Evolutionary conservation across 2,797 vertebrate species (phyloP).

Genomic region (Myripristis jacobus): DNA sequence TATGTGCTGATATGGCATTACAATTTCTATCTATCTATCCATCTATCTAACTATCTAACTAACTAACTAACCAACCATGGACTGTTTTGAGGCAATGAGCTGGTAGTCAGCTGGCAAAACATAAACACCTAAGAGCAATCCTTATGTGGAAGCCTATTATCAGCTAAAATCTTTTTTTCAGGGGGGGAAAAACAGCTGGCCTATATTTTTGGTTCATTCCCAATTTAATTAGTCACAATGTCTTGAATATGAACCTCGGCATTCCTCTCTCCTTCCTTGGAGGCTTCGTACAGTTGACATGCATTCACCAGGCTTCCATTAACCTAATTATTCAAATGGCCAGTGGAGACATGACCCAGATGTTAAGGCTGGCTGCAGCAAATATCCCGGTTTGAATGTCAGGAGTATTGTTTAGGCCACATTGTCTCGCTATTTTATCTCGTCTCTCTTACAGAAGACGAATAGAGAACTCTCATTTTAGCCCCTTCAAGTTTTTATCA

Average conservation of each 20-base stretch:
- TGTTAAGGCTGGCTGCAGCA: constrained; percentile 10
- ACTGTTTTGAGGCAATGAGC: background rate
- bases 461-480: background rate
- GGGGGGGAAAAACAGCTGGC: constrained; percentile 40
- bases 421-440: background rate
- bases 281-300: constrained; percentile 50
- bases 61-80: too few species aligned
- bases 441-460: background rate
- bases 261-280: constrained; percentile 46
- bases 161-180: constrained; percentile 31
- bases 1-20: too few species aligned
- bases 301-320: constrained; percentile 52
- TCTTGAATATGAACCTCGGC: constrained; percentile 55
- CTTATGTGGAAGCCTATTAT: background rate
- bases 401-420: background rate
- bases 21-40: too few species aligned
- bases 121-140: constrained; percentile 14
- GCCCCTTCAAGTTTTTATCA: background rate
- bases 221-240: constrained; percentile 63
- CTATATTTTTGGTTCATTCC: constrained; percentile 51
- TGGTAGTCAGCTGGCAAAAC: background rate
- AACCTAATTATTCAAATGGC: constrained; percentile 57
- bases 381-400: constrained; percentile 12
- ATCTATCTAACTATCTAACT: too few species aligned
- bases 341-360: constrained; percentile 27